These are phyloP conservation scores for Halisarca cf. caerulea DNA, from an alignment of 37 sponge, comb jelly and placozoan genomes.

Conservation along the genomic window DNA sequence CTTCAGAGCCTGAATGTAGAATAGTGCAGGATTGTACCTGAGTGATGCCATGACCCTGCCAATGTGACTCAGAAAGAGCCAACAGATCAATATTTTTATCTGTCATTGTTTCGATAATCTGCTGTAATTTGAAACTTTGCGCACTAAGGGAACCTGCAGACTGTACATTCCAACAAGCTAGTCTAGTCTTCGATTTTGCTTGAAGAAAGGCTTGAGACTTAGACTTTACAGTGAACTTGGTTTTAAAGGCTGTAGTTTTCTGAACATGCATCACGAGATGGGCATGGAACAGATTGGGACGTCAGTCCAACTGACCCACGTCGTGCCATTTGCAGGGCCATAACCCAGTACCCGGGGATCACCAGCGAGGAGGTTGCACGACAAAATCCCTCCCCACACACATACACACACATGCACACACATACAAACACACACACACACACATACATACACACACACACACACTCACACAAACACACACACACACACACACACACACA, in stretches of 20 bases:
- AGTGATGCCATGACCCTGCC: slow-evolving; percentile 20
- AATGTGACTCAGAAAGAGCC: slow-evolving; percentile 17
- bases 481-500: no score
- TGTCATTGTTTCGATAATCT: background rate
- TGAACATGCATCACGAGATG: slow-evolving; percentile 5
- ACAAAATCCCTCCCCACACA: background rate
- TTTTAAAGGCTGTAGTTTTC: slow-evolving; percentile 26
- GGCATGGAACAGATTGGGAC: slow-evolving; percentile 13
- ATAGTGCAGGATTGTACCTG: slow-evolving; percentile 7
- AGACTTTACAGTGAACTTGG: slow-evolving; percentile 23
- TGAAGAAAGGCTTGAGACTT: slow-evolving; percentile 21
- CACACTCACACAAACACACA: no score
- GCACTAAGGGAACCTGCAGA: slow-evolving; percentile 5
- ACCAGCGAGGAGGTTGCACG: slow-evolving; percentile 15
- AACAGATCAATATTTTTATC: slow-evolving; percentile 4
- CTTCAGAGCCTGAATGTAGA: background rate
- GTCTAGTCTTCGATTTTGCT: slow-evolving; percentile 5
- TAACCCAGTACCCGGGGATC: slow-evolving; percentile 20
- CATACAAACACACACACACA: no score
- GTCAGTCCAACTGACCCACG: slow-evolving; percentile 18
- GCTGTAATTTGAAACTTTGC: background rate
- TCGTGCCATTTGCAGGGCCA: slow-evolving; percentile 22
- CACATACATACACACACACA: no score
- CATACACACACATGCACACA: slow-evolving; percentile 2
- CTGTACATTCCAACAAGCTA: slow-evolving; percentile 29